Percentiles rank a stretch among this genome's conserved stretches.
Conservation (phyloP, 2,113 vertebrate genomes). For the Bubo bubo region DNA sequence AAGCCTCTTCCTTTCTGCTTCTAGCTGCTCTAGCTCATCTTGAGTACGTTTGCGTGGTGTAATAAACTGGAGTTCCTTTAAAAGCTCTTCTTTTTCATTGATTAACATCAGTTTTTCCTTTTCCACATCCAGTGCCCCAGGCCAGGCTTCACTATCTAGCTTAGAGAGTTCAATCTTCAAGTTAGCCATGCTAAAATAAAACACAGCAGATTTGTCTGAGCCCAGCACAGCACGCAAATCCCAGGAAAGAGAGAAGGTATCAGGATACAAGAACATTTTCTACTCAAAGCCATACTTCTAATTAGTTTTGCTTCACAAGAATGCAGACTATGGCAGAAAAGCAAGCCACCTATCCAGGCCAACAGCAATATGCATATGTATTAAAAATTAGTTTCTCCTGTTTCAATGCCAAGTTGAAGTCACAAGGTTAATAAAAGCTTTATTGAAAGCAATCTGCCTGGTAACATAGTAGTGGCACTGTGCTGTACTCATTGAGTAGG, state of each 20-base stretch:
- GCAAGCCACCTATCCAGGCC: not conserved
- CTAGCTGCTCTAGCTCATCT: slow-evolving; percentile 77
- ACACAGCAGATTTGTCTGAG: not conserved
- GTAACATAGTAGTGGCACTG: not conserved
- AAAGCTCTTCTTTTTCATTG: slow-evolving; percentile 84
- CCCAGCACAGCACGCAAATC: not conserved
- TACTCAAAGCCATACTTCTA: not conserved
- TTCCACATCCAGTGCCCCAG: slow-evolving; percentile 81
- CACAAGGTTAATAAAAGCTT: not conserved
- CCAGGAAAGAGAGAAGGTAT: not conserved
- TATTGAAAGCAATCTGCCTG: not conserved
- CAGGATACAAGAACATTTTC: not conserved
- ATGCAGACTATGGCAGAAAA: not conserved
- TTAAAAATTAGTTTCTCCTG: not conserved
- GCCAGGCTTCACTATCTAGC: slow-evolving; percentile 82
- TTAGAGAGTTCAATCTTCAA: slow-evolving; percentile 86
- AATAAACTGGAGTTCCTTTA: slow-evolving; percentile 85
- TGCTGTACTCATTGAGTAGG: not conserved
- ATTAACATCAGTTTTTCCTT: slow-evolving; percentile 85
- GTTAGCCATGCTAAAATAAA: slow-evolving; percentile 82
- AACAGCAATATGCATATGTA: not conserved
- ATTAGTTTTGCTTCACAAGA: not conserved
- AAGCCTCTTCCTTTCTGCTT: slow-evolving; percentile 78
- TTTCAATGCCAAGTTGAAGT: not conserved
- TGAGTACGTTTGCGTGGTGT: slow-evolving; percentile 75